Base-by-base conservation (phyloP, 2,113 vertebrate species). In the Tachycineta bicolor region DNA sequence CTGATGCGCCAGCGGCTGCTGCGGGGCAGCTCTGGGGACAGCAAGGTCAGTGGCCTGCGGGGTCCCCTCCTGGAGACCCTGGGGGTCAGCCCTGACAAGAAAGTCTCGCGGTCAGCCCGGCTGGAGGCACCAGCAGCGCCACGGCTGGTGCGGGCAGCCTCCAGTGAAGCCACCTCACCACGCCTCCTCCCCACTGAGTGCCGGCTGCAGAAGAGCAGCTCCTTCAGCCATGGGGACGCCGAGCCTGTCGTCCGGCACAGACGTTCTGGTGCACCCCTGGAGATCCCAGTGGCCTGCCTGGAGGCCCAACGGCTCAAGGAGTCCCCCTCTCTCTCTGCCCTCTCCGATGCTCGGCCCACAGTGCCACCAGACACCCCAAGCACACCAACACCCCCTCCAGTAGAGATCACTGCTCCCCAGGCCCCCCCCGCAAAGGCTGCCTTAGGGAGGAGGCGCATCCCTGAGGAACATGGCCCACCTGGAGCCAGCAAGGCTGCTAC, bases 1-100 rank as follows among this genome's bases (percentile, higher is more conserved):
- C 95, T 99, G 60, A 99, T 99, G 98, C 98, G 99, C 81, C 99
- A 99, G 94, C 95, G 99, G 75, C 97, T 99, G 78, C 98, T 99
- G 44, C 97, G 99, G 70, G 99, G 99, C 6, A 97, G 98, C 50
- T 97, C 98, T 1, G 98, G 98, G 56, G 99, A 99, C 14, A 98
- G 98, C 87, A 99, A 99, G 92, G 98, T 99, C 98, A 99, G 99
- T 8, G 99, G 99, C 82, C 97, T 99, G 39, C 97, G 99, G 69
- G 99, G 99, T 9, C 99, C 99, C 31, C 97, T 99, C 53, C 94
- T 99, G 94, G 99, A 99, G 97, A 99, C 99, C 22, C 96, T 99
- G 63, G 99, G 99, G 6, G 98, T 98, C 62, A 95, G 98, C 20
- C 87, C 96, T 3, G 98, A 99, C 47, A 98, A 98, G 86, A 99